phyloP scores from a whole-genome alignment of 2,888 invertebrate species.

The Papilio elwesi region DNA sequence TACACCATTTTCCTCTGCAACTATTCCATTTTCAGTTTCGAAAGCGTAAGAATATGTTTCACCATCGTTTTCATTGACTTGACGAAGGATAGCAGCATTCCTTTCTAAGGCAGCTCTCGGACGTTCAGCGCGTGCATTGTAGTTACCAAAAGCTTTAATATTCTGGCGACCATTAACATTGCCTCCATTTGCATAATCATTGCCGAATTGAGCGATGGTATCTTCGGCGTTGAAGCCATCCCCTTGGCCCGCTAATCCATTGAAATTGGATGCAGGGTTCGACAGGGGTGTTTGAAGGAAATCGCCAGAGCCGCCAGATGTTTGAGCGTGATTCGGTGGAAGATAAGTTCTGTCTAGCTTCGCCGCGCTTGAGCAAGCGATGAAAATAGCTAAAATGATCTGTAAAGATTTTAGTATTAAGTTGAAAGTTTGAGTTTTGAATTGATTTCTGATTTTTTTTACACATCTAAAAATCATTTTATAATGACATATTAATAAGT shows the following conservation, averaged over 20 bases:
- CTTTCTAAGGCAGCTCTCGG: slow-evolving; percentile 71
- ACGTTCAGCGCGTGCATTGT: slow-evolving; percentile 60
- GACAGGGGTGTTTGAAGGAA: slow-evolving; percentile 62
- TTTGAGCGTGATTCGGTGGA: slow-evolving; percentile 63
- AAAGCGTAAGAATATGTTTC: slow-evolving; percentile 70
- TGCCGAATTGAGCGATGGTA: slow-evolving; percentile 40
- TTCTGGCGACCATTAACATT: slow-evolving; percentile 47
- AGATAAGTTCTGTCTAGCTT: slow-evolving; percentile 74
- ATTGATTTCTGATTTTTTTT: too few species aligned
- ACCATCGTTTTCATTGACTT: slow-evolving; percentile 70
- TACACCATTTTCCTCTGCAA: slow-evolving; percentile 72
- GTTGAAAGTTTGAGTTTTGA: too few species aligned
- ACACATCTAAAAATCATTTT: too few species aligned
- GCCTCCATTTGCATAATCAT: slow-evolving; percentile 47
- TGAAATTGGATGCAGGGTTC: slow-evolving; percentile 29
- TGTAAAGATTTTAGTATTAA: slow-evolving; percentile 49
- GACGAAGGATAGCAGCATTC: slow-evolving; percentile 72
- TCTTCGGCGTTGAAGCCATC: slow-evolving; percentile 24
- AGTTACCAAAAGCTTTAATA: slow-evolving; percentile 45
- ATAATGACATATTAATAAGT: too few species aligned
- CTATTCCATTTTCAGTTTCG: slow-evolving; percentile 77
- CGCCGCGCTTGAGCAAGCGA: slow-evolving; percentile 59
- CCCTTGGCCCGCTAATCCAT: slow-evolving; percentile 37
- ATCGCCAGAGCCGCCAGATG: slow-evolving; percentile 63
- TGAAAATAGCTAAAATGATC: slow-evolving; percentile 64